These are phyloP conservation scores for Drusus annulatus DNA, from an alignment of 1,140 invertebrate species.

Conservation along the genomic window DNA sequence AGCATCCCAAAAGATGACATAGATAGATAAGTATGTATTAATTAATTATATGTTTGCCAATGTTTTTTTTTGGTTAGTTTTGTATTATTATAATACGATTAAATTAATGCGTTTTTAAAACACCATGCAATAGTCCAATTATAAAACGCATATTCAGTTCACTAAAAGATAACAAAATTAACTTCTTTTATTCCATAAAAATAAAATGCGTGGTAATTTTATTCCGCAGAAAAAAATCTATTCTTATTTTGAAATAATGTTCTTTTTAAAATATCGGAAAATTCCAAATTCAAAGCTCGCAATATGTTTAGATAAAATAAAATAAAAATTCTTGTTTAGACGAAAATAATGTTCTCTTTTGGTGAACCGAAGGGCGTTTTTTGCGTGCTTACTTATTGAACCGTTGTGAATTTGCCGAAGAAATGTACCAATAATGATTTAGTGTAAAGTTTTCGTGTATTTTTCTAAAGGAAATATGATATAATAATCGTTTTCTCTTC, in stretches of 20 bases:
- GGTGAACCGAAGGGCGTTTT: conserved; percentile 12
- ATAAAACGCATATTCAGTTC: too few relatives aligned
- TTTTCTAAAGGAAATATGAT: not conserved
- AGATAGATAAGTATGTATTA: too few relatives aligned
- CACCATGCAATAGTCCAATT: too few relatives aligned
- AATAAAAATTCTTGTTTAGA: not conserved
- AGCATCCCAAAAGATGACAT: too few relatives aligned
- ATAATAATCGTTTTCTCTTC: not conserved
- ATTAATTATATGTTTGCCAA: too few relatives aligned
- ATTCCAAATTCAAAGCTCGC: not conserved
- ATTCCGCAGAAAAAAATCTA: too few relatives aligned
- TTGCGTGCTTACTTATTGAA: conserved; percentile 11
- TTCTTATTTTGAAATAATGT: not conserved
- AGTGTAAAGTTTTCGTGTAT: not conserved
- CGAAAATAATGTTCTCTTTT: conserved; percentile 3
- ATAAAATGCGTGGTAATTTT: too few relatives aligned
- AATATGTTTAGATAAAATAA: not conserved
- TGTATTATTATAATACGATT: too few relatives aligned
- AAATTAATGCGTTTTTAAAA: too few relatives aligned
- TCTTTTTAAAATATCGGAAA: not conserved
- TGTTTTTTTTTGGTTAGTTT: too few relatives aligned
- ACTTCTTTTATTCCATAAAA: not conserved
- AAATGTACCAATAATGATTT: conserved; percentile 30
- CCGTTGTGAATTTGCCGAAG: conserved; percentile 1
- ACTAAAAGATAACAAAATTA: not conserved